Base-by-base conservation (phyloP, 2,888 invertebrate genomes). In the Heteropelma amictum region DNA sequence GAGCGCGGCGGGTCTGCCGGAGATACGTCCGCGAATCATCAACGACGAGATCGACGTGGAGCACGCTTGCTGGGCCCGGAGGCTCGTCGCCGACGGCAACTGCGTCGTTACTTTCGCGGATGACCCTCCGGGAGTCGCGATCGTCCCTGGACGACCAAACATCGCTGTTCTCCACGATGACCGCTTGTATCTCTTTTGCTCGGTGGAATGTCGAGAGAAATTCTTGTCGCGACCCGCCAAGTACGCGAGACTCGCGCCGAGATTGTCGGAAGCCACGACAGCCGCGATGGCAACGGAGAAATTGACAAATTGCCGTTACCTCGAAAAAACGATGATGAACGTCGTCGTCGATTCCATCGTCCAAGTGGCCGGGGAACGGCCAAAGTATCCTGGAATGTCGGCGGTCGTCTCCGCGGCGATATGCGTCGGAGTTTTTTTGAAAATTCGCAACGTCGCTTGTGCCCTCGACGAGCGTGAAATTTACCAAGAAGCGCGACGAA, bases 21-120 rank as follows among this genome's bases (percentile, higher is more conserved):
- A 79, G 7, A 80, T 92, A 82, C 84, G 92, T 23, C 93, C 94
- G 0, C 87, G 81, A 47, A 71, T 81, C 7, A 33, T 88, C 0
- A 45, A 79, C n/a, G 78, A 83, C 10, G 74, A 76, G 8, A 74
- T 90, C 61, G 84, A 90, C 53, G 85, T 91, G 0, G 88, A 90
- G 67, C 88, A 88, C 28, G 26, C 70, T 10, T 85, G 91, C 23
- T 88, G 90, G 82, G 73, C 80, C n/a, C 79, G 80, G 19, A 86
- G 88, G 60, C 84, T 92, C 30, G 90, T 91, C 76, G 91, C 91
- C 85, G 87, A 90, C 72, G 93, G 93, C 0, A 85, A 90, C 71
- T 94, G 94, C 82, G 89, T 93, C 23, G 92, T 93, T 0, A 92
- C 92, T 26, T 93, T 92, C 80, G 90, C 91, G 51, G 90, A 92